These are phyloP conservation scores for Sternarchorhynchus goeldii DNA, from an alignment of 2,797 vertebrate species.

Conservation along the genomic window DNA sequence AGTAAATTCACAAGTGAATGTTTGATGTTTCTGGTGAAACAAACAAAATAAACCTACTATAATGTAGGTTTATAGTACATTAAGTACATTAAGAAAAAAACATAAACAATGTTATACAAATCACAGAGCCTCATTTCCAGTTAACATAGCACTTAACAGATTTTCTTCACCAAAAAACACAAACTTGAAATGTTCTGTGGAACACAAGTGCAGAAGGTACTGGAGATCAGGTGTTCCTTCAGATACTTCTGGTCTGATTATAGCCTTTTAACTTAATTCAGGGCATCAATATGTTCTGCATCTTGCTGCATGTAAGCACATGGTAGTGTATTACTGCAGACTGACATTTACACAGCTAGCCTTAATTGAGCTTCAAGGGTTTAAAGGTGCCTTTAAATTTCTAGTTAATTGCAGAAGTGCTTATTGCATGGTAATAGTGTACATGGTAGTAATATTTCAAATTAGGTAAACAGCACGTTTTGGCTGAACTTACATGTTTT, in stretches of 20 bases:
- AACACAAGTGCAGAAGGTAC: slow-evolving; percentile 3
- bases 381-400: slow-evolving; percentile 5
- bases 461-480: background rate
- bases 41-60: background rate
- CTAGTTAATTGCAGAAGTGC: background rate
- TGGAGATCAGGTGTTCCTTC: slow-evolving; percentile 16
- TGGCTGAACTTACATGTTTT: background rate
- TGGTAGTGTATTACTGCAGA: slow-evolving; percentile 5
- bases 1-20: background rate
- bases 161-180: slow-evolving; percentile 22
- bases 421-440: background rate
- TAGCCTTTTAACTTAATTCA: slow-evolving; percentile 38
- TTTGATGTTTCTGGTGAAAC: background rate
- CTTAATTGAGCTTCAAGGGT: slow-evolving; percentile 5
- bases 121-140: background rate
- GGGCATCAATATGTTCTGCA: slow-evolving; percentile 21
- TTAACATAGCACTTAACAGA: slow-evolving; percentile 41
- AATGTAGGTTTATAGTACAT: too few species aligned
- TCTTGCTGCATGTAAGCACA: slow-evolving; percentile 10
- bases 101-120: slow-evolving; percentile 11
- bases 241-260: slow-evolving; percentile 40
- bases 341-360: background rate
- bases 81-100: background rate
- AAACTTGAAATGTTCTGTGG: background rate
- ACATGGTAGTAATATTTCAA: background rate